Evolutionary conservation across 1,140 invertebrate genomes (phyloP), one percentile per base, ranked within the genome.

Genomic region (Bombus superbus): DNA sequence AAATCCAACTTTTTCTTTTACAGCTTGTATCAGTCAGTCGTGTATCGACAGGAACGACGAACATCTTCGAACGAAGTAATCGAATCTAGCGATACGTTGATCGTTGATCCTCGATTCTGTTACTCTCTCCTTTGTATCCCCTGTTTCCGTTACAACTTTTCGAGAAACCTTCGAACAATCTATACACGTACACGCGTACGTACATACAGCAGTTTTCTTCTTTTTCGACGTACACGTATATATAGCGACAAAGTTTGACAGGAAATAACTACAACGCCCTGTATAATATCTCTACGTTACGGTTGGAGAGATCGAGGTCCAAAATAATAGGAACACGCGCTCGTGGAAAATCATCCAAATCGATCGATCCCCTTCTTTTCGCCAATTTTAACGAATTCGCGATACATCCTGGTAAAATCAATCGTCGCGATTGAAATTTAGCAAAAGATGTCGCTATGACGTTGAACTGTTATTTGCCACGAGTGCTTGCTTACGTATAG

Each of bases 261-360:
- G 15, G 15, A 35, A 18, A 66, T 1, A 32, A 35, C 32, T 66
- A n/a, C 13, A 32, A 8, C 32, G n/a, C 2, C 15, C 6, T 18
- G 32, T 38, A 35, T 59, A 44, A 44, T 38, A 66, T 32, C 9
- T 15, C 42, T 35, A 81, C 15, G 22, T 59, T 40, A 32, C 42
- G 57, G 35, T 74, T 22, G 77, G 4, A 68, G 71, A 68, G 42
- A 73, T 81, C 78, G 59, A 64, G 11, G n/a, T 38, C 42, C 66
- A 81, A 62, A 68, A 81, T 69, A 66, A 85, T 44, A 81, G n/a
- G 69, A 25, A 40, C 44, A 72, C 78, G 59, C 25, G 18, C 59
- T 10, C n/a, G 3, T 15, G 32, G 25, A 9, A 18, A 35, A 38
- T 13, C 32, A n/a, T 59, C 64, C 6, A 44, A 15, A 38, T 79